Evolutionary conservation across 2,797 vertebrate species (phyloP).

Genomic region (Pagetopsis macropterus): DNA sequence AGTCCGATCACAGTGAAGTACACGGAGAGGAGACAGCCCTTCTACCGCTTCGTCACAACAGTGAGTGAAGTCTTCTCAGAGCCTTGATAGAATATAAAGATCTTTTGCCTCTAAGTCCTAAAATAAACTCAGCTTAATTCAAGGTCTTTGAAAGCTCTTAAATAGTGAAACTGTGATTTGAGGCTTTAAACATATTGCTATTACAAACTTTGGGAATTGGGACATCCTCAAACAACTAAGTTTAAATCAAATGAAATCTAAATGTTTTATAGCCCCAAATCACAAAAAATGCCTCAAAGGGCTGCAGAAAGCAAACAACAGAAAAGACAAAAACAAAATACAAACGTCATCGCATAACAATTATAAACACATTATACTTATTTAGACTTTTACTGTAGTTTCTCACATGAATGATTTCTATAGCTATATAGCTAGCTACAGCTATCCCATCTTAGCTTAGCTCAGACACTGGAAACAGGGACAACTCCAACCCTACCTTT

Average conservation of each 20-base stretch:
- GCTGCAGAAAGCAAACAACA: no score
- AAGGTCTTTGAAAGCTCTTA: background rate
- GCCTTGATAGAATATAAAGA: background rate
- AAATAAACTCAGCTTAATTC: background rate
- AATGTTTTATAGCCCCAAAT: no score
- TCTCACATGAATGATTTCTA: no score
- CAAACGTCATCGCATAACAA: no score
- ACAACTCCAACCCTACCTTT: background rate
- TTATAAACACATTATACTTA: no score
- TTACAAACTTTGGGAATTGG: no score
- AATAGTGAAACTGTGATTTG: background rate
- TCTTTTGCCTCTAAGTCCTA: background rate
- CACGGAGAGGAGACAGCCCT: constrained; percentile 94
- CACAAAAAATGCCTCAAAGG: no score
- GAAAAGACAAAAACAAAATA: no score
- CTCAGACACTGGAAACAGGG: background rate
- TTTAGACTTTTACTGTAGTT: no score
- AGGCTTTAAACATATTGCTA: background rate
- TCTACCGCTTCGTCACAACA: constrained; percentile 98
- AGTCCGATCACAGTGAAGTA: constrained; percentile 99
- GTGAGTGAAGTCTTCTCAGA: constrained; percentile 81
- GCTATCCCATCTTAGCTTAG: background rate
- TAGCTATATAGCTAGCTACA: background rate
- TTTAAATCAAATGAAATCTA: no score
- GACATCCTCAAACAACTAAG: no score